Conservation (phyloP, 2,797 vertebrate genomes). For the Poecilia picta region DNA sequence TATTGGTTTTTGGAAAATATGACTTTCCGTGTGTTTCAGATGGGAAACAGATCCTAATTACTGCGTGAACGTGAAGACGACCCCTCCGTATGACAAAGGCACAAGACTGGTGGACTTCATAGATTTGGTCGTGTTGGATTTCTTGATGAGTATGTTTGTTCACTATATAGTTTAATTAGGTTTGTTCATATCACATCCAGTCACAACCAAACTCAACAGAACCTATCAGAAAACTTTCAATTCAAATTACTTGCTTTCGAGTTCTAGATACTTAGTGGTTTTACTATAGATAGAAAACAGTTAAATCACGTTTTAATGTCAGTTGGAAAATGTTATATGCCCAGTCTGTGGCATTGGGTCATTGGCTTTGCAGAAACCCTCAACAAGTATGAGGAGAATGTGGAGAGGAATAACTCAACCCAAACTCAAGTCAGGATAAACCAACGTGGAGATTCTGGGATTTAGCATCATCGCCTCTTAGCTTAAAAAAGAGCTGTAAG, state of each 20-base stretch:
- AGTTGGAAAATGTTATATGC: neutral
- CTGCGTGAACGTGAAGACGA: conserved; percentile 79
- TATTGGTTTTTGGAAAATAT: neutral
- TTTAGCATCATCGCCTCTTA: too few relatives aligned
- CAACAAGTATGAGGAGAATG: neutral
- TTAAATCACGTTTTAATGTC: neutral
- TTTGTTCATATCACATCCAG: neutral
- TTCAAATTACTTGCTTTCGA: neutral
- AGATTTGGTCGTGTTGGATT: conserved; percentile 85
- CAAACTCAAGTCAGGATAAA: neutral
- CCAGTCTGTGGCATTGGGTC: neutral
- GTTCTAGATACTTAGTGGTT: neutral
- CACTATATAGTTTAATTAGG: neutral
- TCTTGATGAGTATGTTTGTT: conserved; percentile 85
- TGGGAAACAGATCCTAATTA: conserved; percentile 84
- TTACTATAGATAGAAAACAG: too few relatives aligned
- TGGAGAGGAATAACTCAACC: neutral
- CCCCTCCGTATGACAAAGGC: conserved; percentile 79
- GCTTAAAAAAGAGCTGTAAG: too few relatives aligned
- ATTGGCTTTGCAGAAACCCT: neutral
- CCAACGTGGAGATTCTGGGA: neutral
- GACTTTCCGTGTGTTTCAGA: conserved; percentile 55
- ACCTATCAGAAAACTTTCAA: neutral
- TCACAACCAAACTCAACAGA: neutral
- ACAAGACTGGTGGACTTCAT: conserved; percentile 85